Base-by-base conservation (phyloP, 1,140 invertebrate genomes). In the Drosophila cardini region DNA sequence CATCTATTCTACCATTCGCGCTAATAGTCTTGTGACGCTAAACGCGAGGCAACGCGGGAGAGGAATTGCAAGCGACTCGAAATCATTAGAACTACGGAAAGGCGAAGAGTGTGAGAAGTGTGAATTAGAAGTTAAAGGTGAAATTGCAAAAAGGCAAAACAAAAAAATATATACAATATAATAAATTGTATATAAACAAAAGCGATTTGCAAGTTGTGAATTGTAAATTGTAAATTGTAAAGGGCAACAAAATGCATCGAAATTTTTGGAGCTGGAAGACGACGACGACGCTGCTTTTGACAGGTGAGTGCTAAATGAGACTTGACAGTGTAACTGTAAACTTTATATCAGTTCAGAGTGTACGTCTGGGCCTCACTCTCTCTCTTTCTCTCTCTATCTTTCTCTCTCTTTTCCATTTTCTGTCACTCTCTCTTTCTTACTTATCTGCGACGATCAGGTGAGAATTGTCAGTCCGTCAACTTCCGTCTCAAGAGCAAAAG, bases 301-400 rank as follows among this genome's bases (percentile, higher is more conserved):
- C 76, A 62, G 83, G 83, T 87, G 40, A 87, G 84, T 84, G 50
- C 16, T 58, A 56, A 56, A 63, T 57, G 16, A 57, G 55, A 36
- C 50, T 30, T 40, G 61, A 72, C 18, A 53, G 32, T 43, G 43
- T 32, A 63, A 30, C 32, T 50, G 56, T 63, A 65, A 45, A 26
- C 21, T 26, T 42, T 38, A 58, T 56, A 40, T 62, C 64, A 43
- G 60, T 5, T 21, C 32, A 7, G 21, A 34, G 15, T 60, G 40
- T 32, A 2, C 3, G 38, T 53, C 13, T 30, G 40, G 21, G 21
- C 21, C 21, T n/a, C 30, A 15, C 15, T 18, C n/a, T n/a, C 11
- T n/a, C 42, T 36, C 11, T 5, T 13, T 18, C 15, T 56, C 26
- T 7, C 40, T 15, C 40, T 34, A 15, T 13, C n/a, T 45, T 40